These are phyloP conservation scores for Neodiprion virginianus DNA, from an alignment of 1,140 invertebrate species.

Conservation along the genomic window DNA sequence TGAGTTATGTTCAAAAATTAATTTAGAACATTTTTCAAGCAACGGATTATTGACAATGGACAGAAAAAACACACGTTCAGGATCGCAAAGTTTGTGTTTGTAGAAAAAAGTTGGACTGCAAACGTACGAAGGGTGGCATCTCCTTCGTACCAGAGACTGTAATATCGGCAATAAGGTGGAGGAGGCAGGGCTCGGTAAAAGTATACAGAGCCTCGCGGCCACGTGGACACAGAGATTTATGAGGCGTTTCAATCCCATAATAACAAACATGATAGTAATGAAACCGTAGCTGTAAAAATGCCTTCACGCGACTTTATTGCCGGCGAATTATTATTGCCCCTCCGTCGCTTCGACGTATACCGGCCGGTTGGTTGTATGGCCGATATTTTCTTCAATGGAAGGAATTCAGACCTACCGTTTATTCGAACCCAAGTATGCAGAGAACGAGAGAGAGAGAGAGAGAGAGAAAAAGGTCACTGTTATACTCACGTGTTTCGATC, in stretches of 20 bases:
- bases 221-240: constrained; percentile 1
- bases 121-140: background rate
- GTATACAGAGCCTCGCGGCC: background rate
- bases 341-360: no score
- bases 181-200: background rate
- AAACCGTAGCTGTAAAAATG: constrained; percentile 5
- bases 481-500: no score
- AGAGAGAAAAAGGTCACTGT: no score
- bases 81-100: background rate
- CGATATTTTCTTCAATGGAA: background rate
- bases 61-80: background rate
- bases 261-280: constrained; percentile 7
- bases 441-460: no score
- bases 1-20: no score
- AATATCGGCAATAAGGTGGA: background rate
- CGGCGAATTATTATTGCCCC: constrained; percentile 5
- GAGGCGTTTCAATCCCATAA: constrained; percentile 5
- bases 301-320: constrained; percentile 6
- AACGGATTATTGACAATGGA: background rate
- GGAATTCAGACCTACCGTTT: background rate
- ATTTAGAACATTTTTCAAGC: no score
- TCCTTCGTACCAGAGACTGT: background rate
- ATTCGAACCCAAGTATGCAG: no score
- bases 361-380: background rate
- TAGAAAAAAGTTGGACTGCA: background rate